Percentiles rank a stretch among this genome's conserved stretches.
These are phyloP conservation scores for Chrysodeixis includens DNA, from an alignment of 2,888 invertebrate species.

Conservation along the genomic window DNA sequence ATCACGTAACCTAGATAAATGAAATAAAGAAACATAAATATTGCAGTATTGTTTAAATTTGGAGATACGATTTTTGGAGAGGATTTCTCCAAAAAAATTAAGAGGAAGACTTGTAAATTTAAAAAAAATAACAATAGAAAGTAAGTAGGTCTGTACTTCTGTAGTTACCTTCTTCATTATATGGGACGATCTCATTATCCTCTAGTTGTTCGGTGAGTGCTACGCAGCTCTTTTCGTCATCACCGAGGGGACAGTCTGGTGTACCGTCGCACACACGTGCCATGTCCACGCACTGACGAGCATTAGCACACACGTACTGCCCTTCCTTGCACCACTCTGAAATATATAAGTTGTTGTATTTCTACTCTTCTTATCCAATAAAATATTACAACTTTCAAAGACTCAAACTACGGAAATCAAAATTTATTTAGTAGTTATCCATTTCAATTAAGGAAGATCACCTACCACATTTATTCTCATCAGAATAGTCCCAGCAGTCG, in stretches of 20 bases:
- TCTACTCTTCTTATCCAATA: no score
- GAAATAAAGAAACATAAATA: constrained; percentile 10
- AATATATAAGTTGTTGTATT: no score
- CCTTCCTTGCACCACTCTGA: constrained; percentile 93
- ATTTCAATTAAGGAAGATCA: neutral
- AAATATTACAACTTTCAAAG: no score
- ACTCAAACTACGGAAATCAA: no score
- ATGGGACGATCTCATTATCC: constrained; percentile 89
- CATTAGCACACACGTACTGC: constrained; percentile 93
- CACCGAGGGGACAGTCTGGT: constrained; percentile 92
- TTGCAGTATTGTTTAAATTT: neutral
- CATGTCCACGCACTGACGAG: constrained; percentile 91
- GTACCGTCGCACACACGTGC: constrained; percentile 92
- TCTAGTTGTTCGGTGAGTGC: constrained; percentile 89
- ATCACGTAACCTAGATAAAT: constrained; percentile 90
- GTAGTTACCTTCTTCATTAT: constrained; percentile 91
- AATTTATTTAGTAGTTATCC: no score
- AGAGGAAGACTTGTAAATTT: neutral
- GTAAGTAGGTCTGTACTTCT: no score
- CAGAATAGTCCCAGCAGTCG: constrained; percentile 94
- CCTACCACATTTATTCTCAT: constrained; percentile 93
- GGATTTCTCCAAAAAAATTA: neutral
- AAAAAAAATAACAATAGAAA: neutral
- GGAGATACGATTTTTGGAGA: neutral
- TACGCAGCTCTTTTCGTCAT: constrained; percentile 94